Evolutionary conservation across 2,888 invertebrate species (phyloP).

Genomic region (Hybos culiciformis): DNA sequence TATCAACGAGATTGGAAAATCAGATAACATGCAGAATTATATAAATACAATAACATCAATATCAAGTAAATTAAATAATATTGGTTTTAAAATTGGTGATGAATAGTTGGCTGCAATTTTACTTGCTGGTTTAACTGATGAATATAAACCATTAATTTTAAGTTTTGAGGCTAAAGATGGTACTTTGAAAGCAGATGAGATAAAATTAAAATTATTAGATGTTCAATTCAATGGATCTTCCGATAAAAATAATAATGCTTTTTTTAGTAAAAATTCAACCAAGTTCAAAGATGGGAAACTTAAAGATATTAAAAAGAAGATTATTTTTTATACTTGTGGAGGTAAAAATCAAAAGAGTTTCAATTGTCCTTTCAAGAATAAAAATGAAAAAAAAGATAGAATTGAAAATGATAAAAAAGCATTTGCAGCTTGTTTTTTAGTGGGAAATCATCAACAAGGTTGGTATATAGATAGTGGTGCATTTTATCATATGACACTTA

Average conservation of each 20-base stretch:
- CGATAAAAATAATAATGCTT: conserved; percentile 1
- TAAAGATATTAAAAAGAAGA: not conserved
- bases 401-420: no score
- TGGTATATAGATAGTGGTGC: conserved; percentile 1
- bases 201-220: conserved; percentile 8
- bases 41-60: conserved; percentile 7
- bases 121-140: not conserved
- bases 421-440: conserved; percentile 1
- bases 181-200: conserved; percentile 4
- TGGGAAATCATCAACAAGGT: not conserved
- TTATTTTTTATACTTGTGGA: conserved; percentile 6
- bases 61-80: conserved; percentile 8
- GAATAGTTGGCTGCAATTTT: conserved; percentile 2
- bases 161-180: conserved; percentile 7
- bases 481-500: not conserved
- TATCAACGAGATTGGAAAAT: conserved; percentile 8
- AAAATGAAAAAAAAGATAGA: not conserved
- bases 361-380: conserved; percentile 1
- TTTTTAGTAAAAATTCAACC: conserved; percentile 1
- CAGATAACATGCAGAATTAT: conserved; percentile 8
- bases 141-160: conserved; percentile 5
- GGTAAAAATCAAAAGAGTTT: conserved; percentile 7
- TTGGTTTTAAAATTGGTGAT: conserved; percentile 7
- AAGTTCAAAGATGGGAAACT: conserved; percentile 1
- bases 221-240: conserved; percentile 1